Evolutionary conservation across 2,113 vertebrate species (phyloP).

Genomic region (Nymphicus hollandicus): DNA sequence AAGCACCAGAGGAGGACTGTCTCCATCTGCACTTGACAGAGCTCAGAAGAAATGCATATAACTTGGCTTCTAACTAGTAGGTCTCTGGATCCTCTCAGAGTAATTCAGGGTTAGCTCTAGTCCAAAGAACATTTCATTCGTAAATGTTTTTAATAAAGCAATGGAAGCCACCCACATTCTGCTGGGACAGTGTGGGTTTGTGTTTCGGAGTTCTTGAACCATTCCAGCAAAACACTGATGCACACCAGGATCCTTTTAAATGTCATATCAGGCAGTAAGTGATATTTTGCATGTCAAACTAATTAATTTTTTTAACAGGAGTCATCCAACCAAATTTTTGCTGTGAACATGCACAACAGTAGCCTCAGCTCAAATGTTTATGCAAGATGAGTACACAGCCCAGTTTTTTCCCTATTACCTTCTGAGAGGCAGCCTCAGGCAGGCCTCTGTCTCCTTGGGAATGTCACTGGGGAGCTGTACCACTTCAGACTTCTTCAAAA

Average conservation of each 20-base stretch:
- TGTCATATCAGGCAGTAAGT: background rate
- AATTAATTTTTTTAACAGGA: background rate
- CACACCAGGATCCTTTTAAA: background rate
- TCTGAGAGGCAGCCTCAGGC: conserved; percentile 27
- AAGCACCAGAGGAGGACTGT: background rate
- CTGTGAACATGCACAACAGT: background rate
- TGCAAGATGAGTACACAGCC: background rate
- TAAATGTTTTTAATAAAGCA: conserved; percentile 35
- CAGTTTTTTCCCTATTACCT: background rate
- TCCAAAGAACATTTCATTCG: background rate
- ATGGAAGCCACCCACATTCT: background rate
- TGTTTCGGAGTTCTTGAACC: background rate
- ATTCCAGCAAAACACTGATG: background rate
- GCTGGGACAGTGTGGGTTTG: background rate
- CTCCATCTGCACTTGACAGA: background rate
- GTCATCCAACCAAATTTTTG: background rate
- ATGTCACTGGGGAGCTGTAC: conserved; percentile 25
- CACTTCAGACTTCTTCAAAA: conserved; percentile 50
- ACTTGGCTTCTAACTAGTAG: background rate
- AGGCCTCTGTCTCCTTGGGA: conserved; percentile 20
- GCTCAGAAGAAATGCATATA: background rate
- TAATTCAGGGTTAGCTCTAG: background rate
- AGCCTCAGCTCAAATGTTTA: conserved; percentile 17
- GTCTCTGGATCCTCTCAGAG: conserved; percentile 26
- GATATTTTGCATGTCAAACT: background rate